phyloP scores from a whole-genome alignment of 1,140 invertebrate species.

The Hypothenemus hampei region DNA sequence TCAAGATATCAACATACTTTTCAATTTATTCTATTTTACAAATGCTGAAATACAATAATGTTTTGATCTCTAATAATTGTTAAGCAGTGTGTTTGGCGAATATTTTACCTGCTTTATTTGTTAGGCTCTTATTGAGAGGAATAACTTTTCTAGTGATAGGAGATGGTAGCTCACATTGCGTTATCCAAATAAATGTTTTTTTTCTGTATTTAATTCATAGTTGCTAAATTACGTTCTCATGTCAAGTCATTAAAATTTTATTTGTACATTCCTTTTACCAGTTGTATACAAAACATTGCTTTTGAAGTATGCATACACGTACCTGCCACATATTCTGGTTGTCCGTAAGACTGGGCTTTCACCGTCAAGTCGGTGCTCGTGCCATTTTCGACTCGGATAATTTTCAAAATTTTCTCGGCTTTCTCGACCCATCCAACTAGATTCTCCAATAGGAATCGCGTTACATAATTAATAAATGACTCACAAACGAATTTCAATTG shows the following conservation, averaged over 20 bases:
- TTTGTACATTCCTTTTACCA: too few relatives aligned
- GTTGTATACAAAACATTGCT: not conserved
- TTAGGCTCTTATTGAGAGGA: too few relatives aligned
- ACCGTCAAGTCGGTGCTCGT: conserved; percentile 35
- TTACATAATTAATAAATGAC: conserved; percentile 77
- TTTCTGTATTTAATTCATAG: too few relatives aligned
- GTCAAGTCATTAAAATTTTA: not conserved
- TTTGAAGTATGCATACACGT: conserved; percentile 13
- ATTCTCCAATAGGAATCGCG: conserved; percentile 64
- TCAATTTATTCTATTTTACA: too few relatives aligned
- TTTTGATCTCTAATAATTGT: too few relatives aligned
- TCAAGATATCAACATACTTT: too few relatives aligned
- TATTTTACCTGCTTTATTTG: too few relatives aligned
- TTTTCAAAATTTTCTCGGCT: conserved; percentile 33
- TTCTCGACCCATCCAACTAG: conserved; percentile 29
- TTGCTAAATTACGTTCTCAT: not conserved
- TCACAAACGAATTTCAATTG: conserved; percentile 91
- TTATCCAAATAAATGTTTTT: not conserved
- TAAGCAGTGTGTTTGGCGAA: too few relatives aligned
- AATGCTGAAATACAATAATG: too few relatives aligned
- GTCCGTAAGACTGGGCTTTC: conserved; percentile 48
- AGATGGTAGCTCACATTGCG: too few relatives aligned
- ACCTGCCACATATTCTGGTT: conserved; percentile 52
- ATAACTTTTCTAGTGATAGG: too few relatives aligned
- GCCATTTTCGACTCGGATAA: conserved; percentile 24